Evolutionary conservation across 1,140 invertebrate species (phyloP).

Genomic region (Paracyclopina nana): DNA sequence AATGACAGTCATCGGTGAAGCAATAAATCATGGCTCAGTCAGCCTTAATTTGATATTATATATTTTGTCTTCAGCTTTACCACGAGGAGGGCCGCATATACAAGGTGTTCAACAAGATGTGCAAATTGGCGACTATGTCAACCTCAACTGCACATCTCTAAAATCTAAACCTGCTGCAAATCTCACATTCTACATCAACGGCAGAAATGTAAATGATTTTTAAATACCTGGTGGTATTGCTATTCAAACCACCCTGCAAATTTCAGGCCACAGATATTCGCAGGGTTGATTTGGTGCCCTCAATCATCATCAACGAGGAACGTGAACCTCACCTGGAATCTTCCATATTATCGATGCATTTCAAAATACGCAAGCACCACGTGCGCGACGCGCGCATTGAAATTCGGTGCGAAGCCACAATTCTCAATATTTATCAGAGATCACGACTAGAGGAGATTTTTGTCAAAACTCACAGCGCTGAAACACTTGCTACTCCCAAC

Average conservation of each 20-base stretch:
- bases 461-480: neutral
- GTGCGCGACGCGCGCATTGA: neutral
- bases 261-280: neutral
- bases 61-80: neutral
- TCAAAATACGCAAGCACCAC: constrained; percentile 1
- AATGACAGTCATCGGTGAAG: constrained; percentile 9
- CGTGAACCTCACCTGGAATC: neutral
- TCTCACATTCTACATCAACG: constrained; percentile 28
- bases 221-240: neutral
- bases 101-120: constrained; percentile 5
- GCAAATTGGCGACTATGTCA: neutral
- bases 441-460: neutral
- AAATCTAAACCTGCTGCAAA: constrained; percentile 28
- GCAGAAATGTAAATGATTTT: constrained; percentile 18
- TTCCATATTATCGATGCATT: constrained; percentile 8
- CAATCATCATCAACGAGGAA: constrained; percentile 3
- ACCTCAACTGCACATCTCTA: constrained; percentile 46
- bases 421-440: neutral
- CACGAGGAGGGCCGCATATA: constrained; percentile 11
- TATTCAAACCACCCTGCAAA: neutral
- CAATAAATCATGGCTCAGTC: neutral
- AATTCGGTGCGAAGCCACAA: constrained; percentile 3
- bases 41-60: neutral
- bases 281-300: neutral
- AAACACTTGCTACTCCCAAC: too few species aligned